Conservation (phyloP, 2,113 vertebrate species). For the Bos javanicus region DNA sequence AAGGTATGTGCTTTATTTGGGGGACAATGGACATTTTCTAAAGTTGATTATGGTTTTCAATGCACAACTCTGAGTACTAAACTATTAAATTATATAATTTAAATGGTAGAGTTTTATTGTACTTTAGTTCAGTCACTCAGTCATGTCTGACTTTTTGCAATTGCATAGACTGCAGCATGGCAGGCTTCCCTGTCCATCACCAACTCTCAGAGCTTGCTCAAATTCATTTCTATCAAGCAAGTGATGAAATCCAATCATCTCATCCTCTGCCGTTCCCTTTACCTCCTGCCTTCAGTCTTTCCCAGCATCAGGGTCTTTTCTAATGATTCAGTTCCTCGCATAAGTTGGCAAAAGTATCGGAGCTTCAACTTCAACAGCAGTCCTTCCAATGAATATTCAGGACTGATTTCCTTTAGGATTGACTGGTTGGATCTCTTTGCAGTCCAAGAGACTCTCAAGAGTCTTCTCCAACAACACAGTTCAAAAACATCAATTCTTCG, state of each 20-base stretch:
- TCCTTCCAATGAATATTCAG: not conserved
- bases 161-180: not conserved
- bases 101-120: not conserved
- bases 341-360: not conserved
- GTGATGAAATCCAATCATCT: not conserved
- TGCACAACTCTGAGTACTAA: not conserved
- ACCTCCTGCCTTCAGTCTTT: not conserved
- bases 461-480: not conserved
- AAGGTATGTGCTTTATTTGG: not conserved
- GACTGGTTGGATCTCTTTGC: not conserved
- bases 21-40: not conserved
- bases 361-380: not conserved
- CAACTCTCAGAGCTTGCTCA: not conserved
- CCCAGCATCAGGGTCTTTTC: not conserved
- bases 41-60: not conserved
- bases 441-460: not conserved
- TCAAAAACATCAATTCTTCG: not conserved
- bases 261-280: fast-evolving
- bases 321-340: not conserved
- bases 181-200: not conserved
- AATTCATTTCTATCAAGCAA: not conserved
- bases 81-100: not conserved
- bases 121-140: not conserved
- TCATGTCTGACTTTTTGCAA: not conserved
- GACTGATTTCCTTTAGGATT: not conserved